Conservation (phyloP, 2,113 vertebrate species). For the Cepphus grylle region DNA sequence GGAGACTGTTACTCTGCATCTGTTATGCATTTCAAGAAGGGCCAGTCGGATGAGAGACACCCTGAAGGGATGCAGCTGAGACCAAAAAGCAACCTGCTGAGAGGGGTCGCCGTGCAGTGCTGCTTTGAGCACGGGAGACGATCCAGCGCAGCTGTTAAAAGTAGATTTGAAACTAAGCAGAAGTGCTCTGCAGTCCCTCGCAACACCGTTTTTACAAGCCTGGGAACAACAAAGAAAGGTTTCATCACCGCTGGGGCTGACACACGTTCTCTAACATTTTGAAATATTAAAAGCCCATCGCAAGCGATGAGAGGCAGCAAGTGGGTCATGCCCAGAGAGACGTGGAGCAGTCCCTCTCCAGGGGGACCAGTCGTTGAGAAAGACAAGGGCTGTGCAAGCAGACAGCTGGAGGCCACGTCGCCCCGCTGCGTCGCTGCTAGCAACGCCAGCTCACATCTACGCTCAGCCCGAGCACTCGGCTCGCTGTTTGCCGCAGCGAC, state of each 20-base stretch:
- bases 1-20: not conserved
- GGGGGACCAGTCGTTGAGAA: not conserved
- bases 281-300: not conserved
- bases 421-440: not conserved
- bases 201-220: not conserved
- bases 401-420: not conserved
- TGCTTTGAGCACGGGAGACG: not conserved
- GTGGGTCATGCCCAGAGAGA: not conserved
- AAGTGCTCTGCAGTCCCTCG: not conserved
- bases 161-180: not conserved
- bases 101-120: not conserved
- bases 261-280: not conserved
- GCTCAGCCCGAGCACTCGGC: not conserved
- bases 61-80: not conserved
- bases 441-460: not conserved
- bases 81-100: not conserved
- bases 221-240: not conserved
- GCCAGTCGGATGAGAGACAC: not conserved
- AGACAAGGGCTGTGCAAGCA: not conserved
- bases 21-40: not conserved
- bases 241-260: not conserved
- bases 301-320: not conserved
- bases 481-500: not conserved
- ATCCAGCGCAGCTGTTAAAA: not conserved
- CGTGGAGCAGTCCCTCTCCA: not conserved